Evolutionary conservation across 2,113 vertebrate species (phyloP).

Genomic region (Oenanthe oenanthe): DNA sequence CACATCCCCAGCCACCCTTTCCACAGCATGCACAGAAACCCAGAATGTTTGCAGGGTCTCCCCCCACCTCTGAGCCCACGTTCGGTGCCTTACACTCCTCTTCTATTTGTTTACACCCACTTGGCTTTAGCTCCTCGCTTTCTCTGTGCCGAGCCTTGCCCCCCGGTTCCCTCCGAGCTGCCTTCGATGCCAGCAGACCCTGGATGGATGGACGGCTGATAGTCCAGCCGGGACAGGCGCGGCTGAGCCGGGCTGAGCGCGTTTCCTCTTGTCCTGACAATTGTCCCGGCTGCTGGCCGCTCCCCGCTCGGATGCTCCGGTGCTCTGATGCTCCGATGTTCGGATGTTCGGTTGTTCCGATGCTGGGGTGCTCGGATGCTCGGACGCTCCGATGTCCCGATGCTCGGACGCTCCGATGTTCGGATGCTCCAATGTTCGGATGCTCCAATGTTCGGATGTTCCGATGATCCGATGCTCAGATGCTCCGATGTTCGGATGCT

Average conservation of each 20-base stretch:
- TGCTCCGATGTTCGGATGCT: too few relatives aligned
- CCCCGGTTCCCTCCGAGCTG: neutral
- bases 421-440: too few relatives aligned
- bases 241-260: neutral
- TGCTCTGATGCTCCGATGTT: too few relatives aligned
- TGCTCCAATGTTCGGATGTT: too few relatives aligned
- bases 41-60: neutral
- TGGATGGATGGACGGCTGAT: neutral
- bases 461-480: too few relatives aligned
- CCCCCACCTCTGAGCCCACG: neutral
- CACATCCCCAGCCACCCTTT: neutral
- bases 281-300: neutral
- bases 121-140: neutral
- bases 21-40: accelerated
- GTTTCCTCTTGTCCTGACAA: neutral
- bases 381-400: too few relatives aligned
- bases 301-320: neutral
- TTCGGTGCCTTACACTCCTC: neutral
- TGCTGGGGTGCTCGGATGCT: neutral
- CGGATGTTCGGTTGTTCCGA: too few relatives aligned
- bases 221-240: neutral
- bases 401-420: too few relatives aligned
- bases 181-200: neutral
- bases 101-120: neutral
- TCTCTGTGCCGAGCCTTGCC: neutral